Percentiles rank a stretch among this genome's conserved stretches.
These are phyloP conservation scores for Corythoichthys intestinalis DNA, from an alignment of 2,113 vertebrate species.

Conservation along the genomic window DNA sequence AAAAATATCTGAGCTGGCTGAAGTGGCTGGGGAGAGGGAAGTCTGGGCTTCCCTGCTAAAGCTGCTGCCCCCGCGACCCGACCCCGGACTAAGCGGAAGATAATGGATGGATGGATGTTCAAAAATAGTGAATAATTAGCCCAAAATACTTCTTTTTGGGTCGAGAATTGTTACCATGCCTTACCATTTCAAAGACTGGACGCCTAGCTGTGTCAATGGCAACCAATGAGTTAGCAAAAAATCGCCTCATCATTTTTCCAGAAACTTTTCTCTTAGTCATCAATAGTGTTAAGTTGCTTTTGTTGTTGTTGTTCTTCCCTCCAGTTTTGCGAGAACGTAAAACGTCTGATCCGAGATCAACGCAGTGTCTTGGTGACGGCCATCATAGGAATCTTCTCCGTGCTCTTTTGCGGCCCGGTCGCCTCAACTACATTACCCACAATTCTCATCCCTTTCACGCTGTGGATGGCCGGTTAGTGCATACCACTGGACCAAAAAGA, in stretches of 20 bases:
- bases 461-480: constrained; percentile 89
- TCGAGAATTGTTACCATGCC: too few relatives aligned
- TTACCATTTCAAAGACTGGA: too few relatives aligned
- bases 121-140: neutral
- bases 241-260: too few relatives aligned
- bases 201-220: too few relatives aligned
- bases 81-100: too few relatives aligned
- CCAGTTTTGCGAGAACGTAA: constrained; percentile 86
- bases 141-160: neutral
- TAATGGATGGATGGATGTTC: too few relatives aligned
- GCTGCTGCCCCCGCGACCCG: too few relatives aligned
- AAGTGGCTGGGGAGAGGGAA: too few relatives aligned
- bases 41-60: too few relatives aligned
- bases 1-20: too few relatives aligned
- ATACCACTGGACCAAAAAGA: neutral
- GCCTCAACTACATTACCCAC: constrained; percentile 82
- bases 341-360: constrained; percentile 88
- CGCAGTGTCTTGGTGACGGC: constrained; percentile 79
- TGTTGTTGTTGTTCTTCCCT: constrained; percentile 5
- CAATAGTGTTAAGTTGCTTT: neutral
- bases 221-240: too few relatives aligned
- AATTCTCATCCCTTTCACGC: constrained; percentile 80
- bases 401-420: constrained; percentile 78
- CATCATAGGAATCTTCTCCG: constrained; percentile 78
- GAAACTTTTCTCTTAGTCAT: neutral